Percentiles rank a stretch among this genome's conserved stretches.
These are phyloP conservation scores for Anolis apletophallus DNA, from an alignment of 2,797 vertebrate species.

Conservation along the genomic window DNA sequence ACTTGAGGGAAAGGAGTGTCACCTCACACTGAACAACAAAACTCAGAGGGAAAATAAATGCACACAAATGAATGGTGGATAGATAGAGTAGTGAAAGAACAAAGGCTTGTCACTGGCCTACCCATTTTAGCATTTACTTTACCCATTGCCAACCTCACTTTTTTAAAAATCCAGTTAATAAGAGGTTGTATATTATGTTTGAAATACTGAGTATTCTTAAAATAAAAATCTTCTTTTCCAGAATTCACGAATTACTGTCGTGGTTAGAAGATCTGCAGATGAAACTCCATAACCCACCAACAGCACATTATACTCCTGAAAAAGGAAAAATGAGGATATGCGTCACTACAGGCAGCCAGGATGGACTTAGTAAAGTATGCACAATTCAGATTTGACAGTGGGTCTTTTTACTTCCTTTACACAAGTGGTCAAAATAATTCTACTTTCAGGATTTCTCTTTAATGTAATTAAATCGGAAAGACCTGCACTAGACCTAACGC, in stretches of 20 bases:
- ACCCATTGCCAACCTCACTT: too few relatives aligned
- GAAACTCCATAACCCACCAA: constrained; percentile 86
- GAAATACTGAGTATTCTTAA: not conserved
- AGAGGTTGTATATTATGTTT: not conserved
- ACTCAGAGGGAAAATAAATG: not conserved
- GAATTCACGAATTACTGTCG: constrained; percentile 85
- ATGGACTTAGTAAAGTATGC: constrained; percentile 88
- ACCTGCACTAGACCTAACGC: too few relatives aligned
- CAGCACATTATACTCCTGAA: constrained; percentile 70
- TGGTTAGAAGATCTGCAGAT: constrained; percentile 89
- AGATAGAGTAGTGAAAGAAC: not conserved
- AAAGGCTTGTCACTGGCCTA: not conserved
- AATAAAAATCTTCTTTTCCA: constrained; percentile 64
- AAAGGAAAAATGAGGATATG: constrained; percentile 89
- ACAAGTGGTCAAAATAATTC: not conserved
- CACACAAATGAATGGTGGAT: not conserved
- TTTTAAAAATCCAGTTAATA: not conserved
- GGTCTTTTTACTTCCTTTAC: not conserved
- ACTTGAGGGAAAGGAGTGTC: not conserved
- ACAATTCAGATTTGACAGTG: not conserved
- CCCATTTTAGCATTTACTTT: not conserved
- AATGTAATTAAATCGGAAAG: not conserved
- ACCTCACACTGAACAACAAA: not conserved
- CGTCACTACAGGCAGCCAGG: constrained; percentile 88
- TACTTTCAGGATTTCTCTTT: not conserved